phyloP scores from a whole-genome alignment of 2,113 vertebrate species.

The Bolborhynchus lineola region DNA sequence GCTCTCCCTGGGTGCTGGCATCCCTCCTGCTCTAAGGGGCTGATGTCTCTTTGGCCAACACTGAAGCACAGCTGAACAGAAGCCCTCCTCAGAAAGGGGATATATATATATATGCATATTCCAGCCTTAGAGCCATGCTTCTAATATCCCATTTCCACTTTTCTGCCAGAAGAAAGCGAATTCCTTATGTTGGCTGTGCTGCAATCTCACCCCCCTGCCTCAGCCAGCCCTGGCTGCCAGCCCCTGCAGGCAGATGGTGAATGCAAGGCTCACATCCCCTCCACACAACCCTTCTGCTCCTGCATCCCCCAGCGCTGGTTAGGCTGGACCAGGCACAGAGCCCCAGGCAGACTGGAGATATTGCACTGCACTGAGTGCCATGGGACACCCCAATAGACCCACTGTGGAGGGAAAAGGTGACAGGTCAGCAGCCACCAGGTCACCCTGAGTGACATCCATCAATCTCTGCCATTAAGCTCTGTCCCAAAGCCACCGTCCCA shows the following conservation, averaged over 20 bases:
- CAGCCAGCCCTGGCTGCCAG: conserved; percentile 6
- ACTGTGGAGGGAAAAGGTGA: background rate
- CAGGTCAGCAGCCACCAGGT: background rate
- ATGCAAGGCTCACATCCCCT: background rate
- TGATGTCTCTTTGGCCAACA: background rate
- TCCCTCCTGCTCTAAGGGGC: background rate
- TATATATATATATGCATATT: background rate
- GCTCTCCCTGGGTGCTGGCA: background rate
- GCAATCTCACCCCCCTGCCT: background rate
- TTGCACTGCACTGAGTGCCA: background rate
- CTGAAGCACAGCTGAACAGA: background rate
- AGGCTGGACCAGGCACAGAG: background rate
- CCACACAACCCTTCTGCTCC: background rate
- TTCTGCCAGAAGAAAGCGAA: conserved; percentile 7
- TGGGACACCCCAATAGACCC: rapidly evolving
- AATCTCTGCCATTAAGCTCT: background rate
- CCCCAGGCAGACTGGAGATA: background rate
- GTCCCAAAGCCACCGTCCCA: background rate
- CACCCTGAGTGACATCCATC: background rate
- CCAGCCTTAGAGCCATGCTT: conserved; percentile 9
- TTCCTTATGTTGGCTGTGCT: background rate
- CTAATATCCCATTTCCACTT: conserved; percentile 5
- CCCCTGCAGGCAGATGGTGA: conserved; percentile 30
- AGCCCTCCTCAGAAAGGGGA: background rate
- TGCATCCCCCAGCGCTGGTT: background rate